A percentile compares a stretch with the other conserved stretches of the same genome.
phyloP scores from a whole-genome alignment of 2,113 vertebrate species.

The Phrynocephalus versicolor region DNA sequence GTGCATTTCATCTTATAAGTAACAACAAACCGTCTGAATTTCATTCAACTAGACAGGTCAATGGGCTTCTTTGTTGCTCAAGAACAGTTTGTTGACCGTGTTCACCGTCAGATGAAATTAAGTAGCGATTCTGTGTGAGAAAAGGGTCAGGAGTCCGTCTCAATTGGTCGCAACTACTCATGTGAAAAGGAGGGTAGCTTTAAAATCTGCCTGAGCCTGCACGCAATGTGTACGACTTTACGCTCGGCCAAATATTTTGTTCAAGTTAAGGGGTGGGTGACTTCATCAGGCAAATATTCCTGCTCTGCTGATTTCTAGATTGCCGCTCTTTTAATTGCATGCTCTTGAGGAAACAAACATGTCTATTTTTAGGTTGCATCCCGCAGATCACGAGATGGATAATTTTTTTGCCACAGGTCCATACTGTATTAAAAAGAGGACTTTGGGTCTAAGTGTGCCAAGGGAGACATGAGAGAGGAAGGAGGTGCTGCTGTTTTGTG shows the following conservation, averaged over 20 bases:
- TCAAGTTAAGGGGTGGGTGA: not conserved
- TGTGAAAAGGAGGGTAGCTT: not conserved
- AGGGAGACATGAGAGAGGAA: too few species aligned
- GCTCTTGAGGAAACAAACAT: not conserved
- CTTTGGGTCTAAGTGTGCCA: too few species aligned
- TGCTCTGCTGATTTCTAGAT: not conserved
- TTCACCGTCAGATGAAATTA: not conserved
- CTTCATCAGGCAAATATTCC: not conserved
- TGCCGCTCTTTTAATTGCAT: not conserved
- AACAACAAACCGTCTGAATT: not conserved
- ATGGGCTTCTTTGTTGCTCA: not conserved
- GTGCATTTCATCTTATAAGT: not conserved
- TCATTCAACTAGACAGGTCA: slow-evolving; percentile 15
- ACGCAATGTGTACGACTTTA: not conserved
- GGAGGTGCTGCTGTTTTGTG: too few species aligned
- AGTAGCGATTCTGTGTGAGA: not conserved
- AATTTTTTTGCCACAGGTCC: not conserved
- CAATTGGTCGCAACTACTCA: not conserved
- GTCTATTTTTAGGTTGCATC: not conserved
- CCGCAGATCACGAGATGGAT: not conserved
- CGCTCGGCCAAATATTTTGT: not conserved
- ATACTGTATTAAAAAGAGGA: too few species aligned
- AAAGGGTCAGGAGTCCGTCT: not conserved
- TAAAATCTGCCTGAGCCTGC: not conserved
- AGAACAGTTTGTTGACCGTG: not conserved